Conservation (phyloP, 1,140 invertebrate species). For the Berghia stephanieae region DNA sequence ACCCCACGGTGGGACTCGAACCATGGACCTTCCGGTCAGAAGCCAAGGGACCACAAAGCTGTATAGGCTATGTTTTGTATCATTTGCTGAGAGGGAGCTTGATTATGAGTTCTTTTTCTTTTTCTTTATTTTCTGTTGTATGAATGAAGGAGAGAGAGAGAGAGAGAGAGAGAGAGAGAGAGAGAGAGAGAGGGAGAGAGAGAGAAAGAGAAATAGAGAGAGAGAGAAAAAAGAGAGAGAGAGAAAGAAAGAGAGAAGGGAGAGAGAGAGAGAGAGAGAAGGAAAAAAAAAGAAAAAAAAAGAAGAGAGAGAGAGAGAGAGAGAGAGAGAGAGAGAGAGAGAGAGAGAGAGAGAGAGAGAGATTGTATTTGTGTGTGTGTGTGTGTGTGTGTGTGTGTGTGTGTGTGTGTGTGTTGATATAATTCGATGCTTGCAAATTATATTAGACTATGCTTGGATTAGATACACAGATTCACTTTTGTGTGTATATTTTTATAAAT, state of each 20-base stretch:
- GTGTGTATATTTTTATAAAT: not conserved
- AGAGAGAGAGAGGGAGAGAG: not conserved
- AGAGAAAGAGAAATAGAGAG: not conserved
- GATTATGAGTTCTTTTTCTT: too few relatives aligned
- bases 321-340: not conserved
- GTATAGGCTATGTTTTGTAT: too few relatives aligned
- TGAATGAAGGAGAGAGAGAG: not conserved
- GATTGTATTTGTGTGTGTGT: not conserved
- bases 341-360: not conserved
- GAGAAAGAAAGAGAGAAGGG: not conserved
- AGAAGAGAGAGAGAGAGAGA: not conserved
- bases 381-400: not conserved
- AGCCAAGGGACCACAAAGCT: too few relatives aligned
- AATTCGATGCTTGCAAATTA: not conserved
- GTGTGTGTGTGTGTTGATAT: not conserved
- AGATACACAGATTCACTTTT: not conserved
- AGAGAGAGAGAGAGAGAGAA: not conserved
- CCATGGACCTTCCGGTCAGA: too few relatives aligned
- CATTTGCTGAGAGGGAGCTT: too few relatives aligned
- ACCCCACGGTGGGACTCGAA: too few relatives aligned
- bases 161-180: not conserved
- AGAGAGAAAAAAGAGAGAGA: not conserved
- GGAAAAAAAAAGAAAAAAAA: not conserved
- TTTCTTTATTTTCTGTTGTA: too few relatives aligned
- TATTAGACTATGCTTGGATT: not conserved